Evolutionary conservation across 2,888 invertebrate species (phyloP), one percentile per base, ranked within the genome.

Genomic region (Allolobophora icterica): DNA sequence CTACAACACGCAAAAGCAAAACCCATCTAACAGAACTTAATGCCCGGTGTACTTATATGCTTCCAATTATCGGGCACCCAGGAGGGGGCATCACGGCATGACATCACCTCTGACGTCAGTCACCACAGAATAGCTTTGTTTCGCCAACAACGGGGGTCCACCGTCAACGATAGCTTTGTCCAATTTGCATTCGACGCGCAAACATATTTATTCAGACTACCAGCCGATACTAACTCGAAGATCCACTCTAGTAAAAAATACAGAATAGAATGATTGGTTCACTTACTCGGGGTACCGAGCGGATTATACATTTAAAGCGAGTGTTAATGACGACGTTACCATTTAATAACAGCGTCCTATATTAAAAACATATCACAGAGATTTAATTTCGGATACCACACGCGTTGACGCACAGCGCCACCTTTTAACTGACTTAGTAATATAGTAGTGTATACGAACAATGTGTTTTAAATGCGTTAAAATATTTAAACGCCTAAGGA

Each of bases 281-380:
- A 71, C 90, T 90, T 58, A 90, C 90, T 90, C 58, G 90, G 90
- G 52, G 90, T 90, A 5, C 83, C 83, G n/a, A 90, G 90, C 15
- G 90, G 90, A 38, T 90, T 52, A 71, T 90, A 90, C 90, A 90
- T 90, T 89, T 87, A 87, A 87, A 87, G 35, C 35, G 87, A 87
- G 34, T 87, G 35, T 84, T 87, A 87, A 87, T 87, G 87, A 87
- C 87, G 87, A 87, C 87, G 87, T 38, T 87, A 87, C 34, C 34
- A 87, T 35, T 38, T 87, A 38, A 87, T 33, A 87, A 87, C 87
- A 87, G 38, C 87, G 71, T 71, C 71, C 71, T 71, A 71, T 71
- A 71, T 71, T 71, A 71, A 71, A 71, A 71, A 71, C 71, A 71
- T n/a, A 71, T 30, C 71, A 71, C 52, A 24, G 71, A 71, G 71